Percentiles rank a stretch among this genome's conserved stretches.
phyloP scores from a whole-genome alignment of 2,888 invertebrate species.

The Piscicola geometra region DNA sequence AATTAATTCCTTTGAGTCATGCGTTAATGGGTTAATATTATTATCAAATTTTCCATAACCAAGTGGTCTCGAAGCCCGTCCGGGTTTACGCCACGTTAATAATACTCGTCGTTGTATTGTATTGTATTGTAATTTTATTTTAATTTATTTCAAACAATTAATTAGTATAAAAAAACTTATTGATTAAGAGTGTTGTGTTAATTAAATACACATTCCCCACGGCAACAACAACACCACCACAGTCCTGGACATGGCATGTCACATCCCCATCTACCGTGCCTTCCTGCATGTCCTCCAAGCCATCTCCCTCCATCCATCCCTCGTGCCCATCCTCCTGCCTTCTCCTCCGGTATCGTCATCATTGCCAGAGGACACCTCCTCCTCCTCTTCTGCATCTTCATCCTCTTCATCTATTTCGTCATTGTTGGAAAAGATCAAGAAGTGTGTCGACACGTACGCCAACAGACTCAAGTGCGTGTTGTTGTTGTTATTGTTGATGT shows the following conservation, averaged over 20 bases:
- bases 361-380: constrained; percentile 51
- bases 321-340: constrained; percentile 66
- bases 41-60: too few species aligned
- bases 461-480: constrained; percentile 56
- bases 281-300: constrained; percentile 75
- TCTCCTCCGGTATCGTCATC: constrained; percentile 46
- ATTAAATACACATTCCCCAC: too few species aligned
- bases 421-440: constrained; percentile 78
- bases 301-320: constrained; percentile 63
- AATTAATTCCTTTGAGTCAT: too few species aligned
- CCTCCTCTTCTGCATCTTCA: constrained; percentile 39
- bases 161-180: too few species aligned
- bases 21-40: too few species aligned
- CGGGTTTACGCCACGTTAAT: too few species aligned
- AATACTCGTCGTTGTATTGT: too few species aligned
- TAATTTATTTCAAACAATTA: too few species aligned
- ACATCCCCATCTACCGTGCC: constrained; percentile 84
- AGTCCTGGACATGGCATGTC: constrained; percentile 92
- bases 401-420: constrained; percentile 62
- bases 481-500: neutral
- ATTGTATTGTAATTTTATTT: too few species aligned
- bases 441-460: constrained; percentile 85
- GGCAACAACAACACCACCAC: too few species aligned
- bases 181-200: too few species aligned
- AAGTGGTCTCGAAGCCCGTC: too few species aligned